Base-by-base conservation (phyloP, 92 coral and sea anemone genomes). In the Palythoa grandis region DNA sequence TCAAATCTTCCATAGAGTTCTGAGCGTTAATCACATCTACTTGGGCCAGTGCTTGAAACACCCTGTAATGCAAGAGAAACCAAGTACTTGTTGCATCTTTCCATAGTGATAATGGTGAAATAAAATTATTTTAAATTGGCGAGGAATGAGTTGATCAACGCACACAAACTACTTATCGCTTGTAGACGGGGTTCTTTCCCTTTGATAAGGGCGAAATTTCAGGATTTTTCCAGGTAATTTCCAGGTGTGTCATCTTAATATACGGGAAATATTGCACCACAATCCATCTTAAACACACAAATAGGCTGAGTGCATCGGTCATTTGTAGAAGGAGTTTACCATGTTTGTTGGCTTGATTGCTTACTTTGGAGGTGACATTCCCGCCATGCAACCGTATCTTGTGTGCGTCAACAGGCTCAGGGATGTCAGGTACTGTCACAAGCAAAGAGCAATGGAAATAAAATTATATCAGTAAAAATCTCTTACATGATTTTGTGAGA, bases 291-390 rank as follows among this genome's bases (percentile, higher is more conserved):
- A 29, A 29, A 29, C 35, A 29, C 35, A 29, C 35, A n/a, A n/a
- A n/a, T n/a, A 29, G 35, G 35, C 35, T 29, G 0, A 29, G 35
- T 29, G 35, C 1, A 29, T 29, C 35, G 35, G 0, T 0, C 35
- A 29, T 29, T 29, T 29, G 35, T 29, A 29, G 35, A 29, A 29
- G 35, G 35, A 29, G 1, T 29, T 29, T 29, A 29, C 35, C 1
- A 29, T 29, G 35, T 29, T 29, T 29, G 35, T 29, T 29, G 1
- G 35, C 35, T 29, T 63, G 6, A 23, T 9, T 63, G 67, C 91
- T 87, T 88, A 96, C 99, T 92, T 92, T 47, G 99, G 96, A 3
- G 99, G 99, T 12, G 98, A 77, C 35, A 82, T 82, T 37, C 99
- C 99, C 3, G 88, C 90, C 83, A 88, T 88, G 43, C 92, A 86